A percentile compares a stretch with the other conserved stretches of the same genome.
Conservation (phyloP, 2,113 vertebrate species). For the Thamnophis sirtalis region DNA sequence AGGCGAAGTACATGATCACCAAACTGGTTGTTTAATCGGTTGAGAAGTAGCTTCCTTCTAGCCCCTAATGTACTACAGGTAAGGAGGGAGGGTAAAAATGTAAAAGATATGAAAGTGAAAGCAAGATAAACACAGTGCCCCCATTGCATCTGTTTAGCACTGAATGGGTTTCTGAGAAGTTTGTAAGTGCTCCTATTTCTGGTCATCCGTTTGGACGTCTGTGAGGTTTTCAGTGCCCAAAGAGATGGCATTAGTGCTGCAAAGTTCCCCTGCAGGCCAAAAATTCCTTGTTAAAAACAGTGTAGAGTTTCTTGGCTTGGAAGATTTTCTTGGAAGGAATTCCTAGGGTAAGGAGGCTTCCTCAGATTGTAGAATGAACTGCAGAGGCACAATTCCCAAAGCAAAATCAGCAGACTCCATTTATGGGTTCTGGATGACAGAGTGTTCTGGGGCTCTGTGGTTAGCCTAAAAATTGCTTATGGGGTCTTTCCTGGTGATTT, state of each 20-base stretch:
- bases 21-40: too few species aligned
- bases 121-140: neutral
- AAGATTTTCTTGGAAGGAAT: neutral
- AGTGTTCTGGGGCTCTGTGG: neutral
- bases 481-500: neutral
- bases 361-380: neutral
- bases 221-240: neutral
- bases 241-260: neutral
- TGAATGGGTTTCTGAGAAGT: neutral
- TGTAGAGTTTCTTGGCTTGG: neutral
- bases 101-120: neutral
- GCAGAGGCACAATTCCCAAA: neutral
- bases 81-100: neutral
- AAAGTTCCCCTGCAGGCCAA: neutral
- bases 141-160: neutral
- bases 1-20: too few species aligned
- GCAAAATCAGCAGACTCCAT: neutral
- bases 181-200: neutral
- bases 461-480: neutral
- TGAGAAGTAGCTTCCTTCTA: neutral
- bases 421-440: neutral
- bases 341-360: neutral
- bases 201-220: neutral
- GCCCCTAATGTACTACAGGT: neutral
- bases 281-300: neutral